Base-by-base conservation (phyloP, 2,888 invertebrate genomes). In the Notodonta ziczac region DNA sequence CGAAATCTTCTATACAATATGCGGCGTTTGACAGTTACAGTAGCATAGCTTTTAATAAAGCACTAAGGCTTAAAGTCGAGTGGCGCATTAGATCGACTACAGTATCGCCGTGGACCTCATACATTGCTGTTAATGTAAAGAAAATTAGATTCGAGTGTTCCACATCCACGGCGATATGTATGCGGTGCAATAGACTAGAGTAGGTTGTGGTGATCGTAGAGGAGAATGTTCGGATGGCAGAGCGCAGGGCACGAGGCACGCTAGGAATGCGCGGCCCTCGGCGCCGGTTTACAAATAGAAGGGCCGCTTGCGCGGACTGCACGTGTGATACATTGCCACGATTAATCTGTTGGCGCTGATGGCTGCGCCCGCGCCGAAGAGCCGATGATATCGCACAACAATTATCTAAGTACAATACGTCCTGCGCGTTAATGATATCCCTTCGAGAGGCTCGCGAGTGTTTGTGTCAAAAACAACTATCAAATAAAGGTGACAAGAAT, bases 231-330 rank as follows among this genome's bases (percentile, higher is more conserved):
- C 73, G 78, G 78, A 80, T 74, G 78, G 83, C 78, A 80, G 82
- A 71, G 86, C 83, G 83, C 84, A 85, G 84, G 85, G 89, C 89
- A 82, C 86, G 87, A 86, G 89, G 88, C 88, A 88, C 80, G 91
- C 86, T 77, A 81, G 91, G 93, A 92, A 93, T 93, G 93, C 84
- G 85, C 86, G 88, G 90, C 91, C 90, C 89, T 88, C 90, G 90
- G 90, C 91, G 91, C 92, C 91, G 88, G 91, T 90, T 91, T 91
- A 93, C 93, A 92, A 91, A 92, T 92, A 93, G 91, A 93, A 93
- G 91, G 91, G 90, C 91, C 89, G 85, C 89, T 86, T 88, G 87
- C 82, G 82, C 86, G 84, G 84, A 85, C 88, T 89, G 89, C 92
- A 90, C 90, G 90, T 90, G 91, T 91, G 86, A 90, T 90, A 88